These are phyloP conservation scores for Drosophila kokeensis DNA, from an alignment of 2,888 invertebrate genomes.

Conservation along the genomic window DNA sequence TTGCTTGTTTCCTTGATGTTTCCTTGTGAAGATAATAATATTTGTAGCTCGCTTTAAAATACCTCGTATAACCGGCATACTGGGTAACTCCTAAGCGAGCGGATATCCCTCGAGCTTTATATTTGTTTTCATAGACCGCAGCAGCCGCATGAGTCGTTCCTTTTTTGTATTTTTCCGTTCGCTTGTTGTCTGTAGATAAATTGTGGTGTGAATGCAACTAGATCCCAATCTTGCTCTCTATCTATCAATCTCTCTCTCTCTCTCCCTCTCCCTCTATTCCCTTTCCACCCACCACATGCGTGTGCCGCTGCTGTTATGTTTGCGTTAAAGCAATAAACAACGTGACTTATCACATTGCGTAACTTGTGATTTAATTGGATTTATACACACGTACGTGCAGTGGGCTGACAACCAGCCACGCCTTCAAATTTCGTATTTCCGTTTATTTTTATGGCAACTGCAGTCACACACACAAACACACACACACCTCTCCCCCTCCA, in stretches of 20 bases:
- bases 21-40: neutral
- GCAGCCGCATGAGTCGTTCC: constrained; percentile 57
- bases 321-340: constrained; percentile 75
- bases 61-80: neutral
- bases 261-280: neutral
- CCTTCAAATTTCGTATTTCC: constrained; percentile 20
- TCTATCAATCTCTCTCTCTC: no score
- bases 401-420: constrained; percentile 30
- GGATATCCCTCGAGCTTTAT: neutral
- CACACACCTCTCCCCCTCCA: constrained; percentile 1
- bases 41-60: neutral
- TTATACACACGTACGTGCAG: constrained; percentile 55
- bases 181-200: constrained; percentile 70
- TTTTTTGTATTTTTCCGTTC: constrained; percentile 41
- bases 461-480: constrained; percentile 5
- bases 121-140: constrained; percentile 45
- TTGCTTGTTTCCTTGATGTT: neutral
- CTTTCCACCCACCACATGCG: neutral
- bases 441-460: constrained; percentile 50
- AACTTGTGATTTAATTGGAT: constrained; percentile 82
- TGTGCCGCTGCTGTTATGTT: constrained; percentile 18
- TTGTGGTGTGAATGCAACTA: constrained; percentile 58
- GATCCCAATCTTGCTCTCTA: neutral
- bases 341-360: constrained; percentile 81
- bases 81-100: neutral